Conservation (phyloP, 2,113 vertebrate species). For the Gopherus flavomarginatus region DNA sequence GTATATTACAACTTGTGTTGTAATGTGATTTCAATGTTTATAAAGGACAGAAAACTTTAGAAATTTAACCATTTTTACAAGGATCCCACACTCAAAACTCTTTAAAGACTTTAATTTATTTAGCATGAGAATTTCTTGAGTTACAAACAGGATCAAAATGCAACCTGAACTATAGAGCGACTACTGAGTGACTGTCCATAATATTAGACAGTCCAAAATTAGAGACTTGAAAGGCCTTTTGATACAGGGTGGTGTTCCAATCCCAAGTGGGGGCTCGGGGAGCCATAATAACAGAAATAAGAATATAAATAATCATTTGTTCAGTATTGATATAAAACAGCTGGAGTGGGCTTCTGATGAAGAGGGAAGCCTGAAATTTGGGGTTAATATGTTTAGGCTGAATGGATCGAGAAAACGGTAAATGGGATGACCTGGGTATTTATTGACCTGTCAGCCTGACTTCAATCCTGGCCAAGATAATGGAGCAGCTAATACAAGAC, state of each 20-base stretch:
- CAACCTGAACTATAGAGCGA: neutral
- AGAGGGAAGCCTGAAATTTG: neutral
- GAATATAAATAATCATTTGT: neutral
- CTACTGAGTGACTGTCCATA: neutral
- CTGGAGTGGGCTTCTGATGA: neutral
- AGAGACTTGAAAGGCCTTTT: neutral
- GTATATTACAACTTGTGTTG: no score
- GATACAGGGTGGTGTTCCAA: neutral
- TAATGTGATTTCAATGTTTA: no score
- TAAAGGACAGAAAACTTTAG: no score
- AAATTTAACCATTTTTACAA: no score
- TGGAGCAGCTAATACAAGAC: neutral
- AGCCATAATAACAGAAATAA: neutral
- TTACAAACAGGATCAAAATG: neutral
- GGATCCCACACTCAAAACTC: no score
- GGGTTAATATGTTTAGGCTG: neutral
- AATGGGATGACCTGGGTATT: neutral
- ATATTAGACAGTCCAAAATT: neutral
- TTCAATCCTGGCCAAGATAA: neutral
- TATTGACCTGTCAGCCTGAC: neutral
- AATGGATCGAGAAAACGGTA: neutral
- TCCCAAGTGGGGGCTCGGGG: neutral
- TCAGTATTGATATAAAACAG: neutral
- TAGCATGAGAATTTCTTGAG: neutral
- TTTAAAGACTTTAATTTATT: no score